These are phyloP conservation scores for Danaus plexippus DNA, from an alignment of 1,140 invertebrate genomes.

Conservation along the genomic window DNA sequence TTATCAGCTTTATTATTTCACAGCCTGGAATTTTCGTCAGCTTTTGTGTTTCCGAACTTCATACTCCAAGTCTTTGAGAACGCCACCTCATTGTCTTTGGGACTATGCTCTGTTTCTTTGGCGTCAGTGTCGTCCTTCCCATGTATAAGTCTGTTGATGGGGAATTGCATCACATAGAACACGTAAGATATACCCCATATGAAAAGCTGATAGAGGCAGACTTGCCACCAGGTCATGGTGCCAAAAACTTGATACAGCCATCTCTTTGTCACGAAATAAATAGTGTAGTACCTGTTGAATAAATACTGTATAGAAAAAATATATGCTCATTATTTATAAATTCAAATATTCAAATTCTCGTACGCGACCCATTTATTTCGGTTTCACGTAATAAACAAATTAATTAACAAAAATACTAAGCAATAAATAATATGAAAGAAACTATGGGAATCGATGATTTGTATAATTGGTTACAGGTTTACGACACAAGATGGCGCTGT, in stretches of 20 bases:
- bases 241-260: conserved; percentile 64
- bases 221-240: conserved; percentile 60
- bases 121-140: conserved; percentile 12
- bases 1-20: conserved; percentile 20
- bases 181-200: conserved; percentile 40
- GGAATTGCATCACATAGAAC: conserved; percentile 51
- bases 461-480: too few relatives aligned
- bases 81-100: conserved; percentile 1
- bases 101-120: background rate
- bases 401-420: too few relatives aligned
- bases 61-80: conserved; percentile 37
- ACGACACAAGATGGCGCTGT: too few relatives aligned
- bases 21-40: conserved; percentile 40
- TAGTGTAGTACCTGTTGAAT: conserved; percentile 50
- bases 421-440: too few relatives aligned
- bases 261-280: conserved; percentile 46
- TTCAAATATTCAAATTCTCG: too few relatives aligned
- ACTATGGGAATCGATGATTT: too few relatives aligned
- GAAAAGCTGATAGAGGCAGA: conserved; percentile 47
- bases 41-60: conserved; percentile 34
- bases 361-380: too few relatives aligned
- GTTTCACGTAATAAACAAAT: too few relatives aligned
- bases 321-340: too few relatives aligned
- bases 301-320: too few relatives aligned
- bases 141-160: conserved; percentile 49